Percentiles rank a stretch among this genome's conserved stretches.
These are phyloP conservation scores for Haliclona indistincta DNA, from an alignment of 37 sponge, comb jelly and placozoan genomes.

Conservation along the genomic window DNA sequence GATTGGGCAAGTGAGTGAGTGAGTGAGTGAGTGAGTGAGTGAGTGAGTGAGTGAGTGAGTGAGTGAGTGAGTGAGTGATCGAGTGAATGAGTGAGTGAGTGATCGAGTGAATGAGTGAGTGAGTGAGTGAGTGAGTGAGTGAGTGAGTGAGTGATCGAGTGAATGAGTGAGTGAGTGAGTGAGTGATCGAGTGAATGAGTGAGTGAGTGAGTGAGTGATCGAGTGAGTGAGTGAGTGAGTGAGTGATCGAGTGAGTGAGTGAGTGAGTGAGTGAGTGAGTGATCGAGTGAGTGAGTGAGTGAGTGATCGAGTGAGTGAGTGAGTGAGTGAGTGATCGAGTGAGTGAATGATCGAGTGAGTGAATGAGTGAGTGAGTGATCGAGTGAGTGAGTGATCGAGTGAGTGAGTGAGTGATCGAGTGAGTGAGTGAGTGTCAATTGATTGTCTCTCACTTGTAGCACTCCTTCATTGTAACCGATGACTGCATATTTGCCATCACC, in stretches of 20 bases:
- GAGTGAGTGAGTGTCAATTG: background rate
- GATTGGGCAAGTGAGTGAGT: no score
- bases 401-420: background rate
- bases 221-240: background rate
- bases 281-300: background rate
- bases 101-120: no score
- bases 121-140: background rate
- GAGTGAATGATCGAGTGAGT: background rate
- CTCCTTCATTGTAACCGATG: conserved; percentile 41
- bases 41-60: background rate
- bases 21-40: background rate
- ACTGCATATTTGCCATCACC: conserved; percentile 6
- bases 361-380: background rate
- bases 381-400: background rate
- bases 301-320: background rate
- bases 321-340: background rate
- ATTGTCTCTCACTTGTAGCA: conserved; percentile 29
- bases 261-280: background rate
- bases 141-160: background rate
- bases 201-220: background rate
- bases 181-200: background rate
- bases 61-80: background rate
- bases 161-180: background rate
- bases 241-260: no score
- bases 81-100: background rate